Percentiles rank a stretch among this genome's conserved stretches.
Conservation (phyloP, 2,113 vertebrate genomes). For the Malurus cyaneus region DNA sequence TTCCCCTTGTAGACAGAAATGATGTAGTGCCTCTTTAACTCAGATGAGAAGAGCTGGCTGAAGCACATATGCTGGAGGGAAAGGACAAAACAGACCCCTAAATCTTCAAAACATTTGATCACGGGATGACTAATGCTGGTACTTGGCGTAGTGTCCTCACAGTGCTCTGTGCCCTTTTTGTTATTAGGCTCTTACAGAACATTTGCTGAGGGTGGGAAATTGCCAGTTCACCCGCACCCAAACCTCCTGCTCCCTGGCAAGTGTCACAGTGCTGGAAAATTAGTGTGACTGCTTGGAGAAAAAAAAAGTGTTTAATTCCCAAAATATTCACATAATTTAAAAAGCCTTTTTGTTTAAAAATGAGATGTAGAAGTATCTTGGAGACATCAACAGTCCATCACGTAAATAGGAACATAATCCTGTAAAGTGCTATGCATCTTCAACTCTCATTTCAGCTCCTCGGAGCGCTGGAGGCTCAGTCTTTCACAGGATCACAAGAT, state of each 20-base stretch:
- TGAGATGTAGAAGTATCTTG: not conserved
- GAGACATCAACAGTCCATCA: not conserved
- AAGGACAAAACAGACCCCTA: slow-evolving; percentile 49
- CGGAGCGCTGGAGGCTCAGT: not conserved
- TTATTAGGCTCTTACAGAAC: slow-evolving; percentile 49
- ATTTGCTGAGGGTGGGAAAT: slow-evolving; percentile 65
- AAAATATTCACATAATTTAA: slow-evolving; percentile 9
- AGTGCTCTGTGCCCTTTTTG: slow-evolving; percentile 39
- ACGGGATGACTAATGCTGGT: slow-evolving; percentile 51
- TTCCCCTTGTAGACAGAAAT: not conserved
- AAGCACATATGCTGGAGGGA: not conserved
- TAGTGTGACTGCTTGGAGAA: not conserved
- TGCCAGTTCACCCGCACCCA: slow-evolving; percentile 60
- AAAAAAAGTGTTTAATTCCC: slow-evolving; percentile 46
- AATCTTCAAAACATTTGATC: slow-evolving; percentile 60
- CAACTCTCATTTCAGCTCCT: not conserved
- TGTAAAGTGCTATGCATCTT: not conserved
- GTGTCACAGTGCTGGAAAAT: slow-evolving; percentile 24
- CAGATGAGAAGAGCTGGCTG: slow-evolving; percentile 2
- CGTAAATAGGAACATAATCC: not conserved
- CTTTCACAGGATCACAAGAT: not conserved
- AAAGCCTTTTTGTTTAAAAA: slow-evolving; percentile 14
- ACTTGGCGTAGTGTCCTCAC: slow-evolving; percentile 15
- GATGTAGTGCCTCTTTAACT: slow-evolving; percentile 15
- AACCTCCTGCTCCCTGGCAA: slow-evolving; percentile 48